Evolutionary conservation across 2,888 invertebrate genomes (phyloP), one percentile per base, ranked within the genome.

Genomic region (Megaustenia siamemsis): DNA sequence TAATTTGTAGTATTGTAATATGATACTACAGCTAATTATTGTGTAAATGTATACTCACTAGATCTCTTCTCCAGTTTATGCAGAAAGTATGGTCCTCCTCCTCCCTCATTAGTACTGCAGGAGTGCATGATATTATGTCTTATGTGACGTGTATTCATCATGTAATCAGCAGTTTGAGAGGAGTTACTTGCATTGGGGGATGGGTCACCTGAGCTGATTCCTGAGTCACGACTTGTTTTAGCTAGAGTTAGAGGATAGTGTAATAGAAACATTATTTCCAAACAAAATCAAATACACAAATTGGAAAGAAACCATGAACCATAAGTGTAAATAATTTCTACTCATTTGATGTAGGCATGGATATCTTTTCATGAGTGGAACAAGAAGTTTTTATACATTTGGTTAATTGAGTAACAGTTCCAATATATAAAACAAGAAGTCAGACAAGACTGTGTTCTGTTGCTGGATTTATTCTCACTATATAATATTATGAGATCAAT

Each of bases 201-300:
- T 0, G 92, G 93, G 84, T 93, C 93, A 32, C 92, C 92, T 2
- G 93, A 93, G 69, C 92, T 91, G 53, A 93, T 89, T 24, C 93
- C 93, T 8, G 93, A 93, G 86, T 93, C 93, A n/a, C 93, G 89
- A 83, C 92, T 92, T 66, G 86, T 87, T 86, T 91, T 91, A 38
- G 89, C 91, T 91, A 88, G 1, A 49, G 18, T 69, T 75, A 60
- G 53, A 32, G 68, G 66, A 81, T 38, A 63, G 43, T 43, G 28
- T 21, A 78, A 49, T 28, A 40, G 21, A 10, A 15, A 35, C 32
- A 43, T 18, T 56, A 32, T 63, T 63, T 28, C 28, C 8, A 63
- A 32, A 63, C 15, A 32, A n/a, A n/a, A n/a, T n/a, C n/a, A n/a
- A n/a, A n/a, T n/a, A n/a, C n/a, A n/a, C n/a, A n/a, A n/a, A n/a